These are phyloP conservation scores for Mareca strepera DNA, from an alignment of 2,797 vertebrate species.

Conservation along the genomic window DNA sequence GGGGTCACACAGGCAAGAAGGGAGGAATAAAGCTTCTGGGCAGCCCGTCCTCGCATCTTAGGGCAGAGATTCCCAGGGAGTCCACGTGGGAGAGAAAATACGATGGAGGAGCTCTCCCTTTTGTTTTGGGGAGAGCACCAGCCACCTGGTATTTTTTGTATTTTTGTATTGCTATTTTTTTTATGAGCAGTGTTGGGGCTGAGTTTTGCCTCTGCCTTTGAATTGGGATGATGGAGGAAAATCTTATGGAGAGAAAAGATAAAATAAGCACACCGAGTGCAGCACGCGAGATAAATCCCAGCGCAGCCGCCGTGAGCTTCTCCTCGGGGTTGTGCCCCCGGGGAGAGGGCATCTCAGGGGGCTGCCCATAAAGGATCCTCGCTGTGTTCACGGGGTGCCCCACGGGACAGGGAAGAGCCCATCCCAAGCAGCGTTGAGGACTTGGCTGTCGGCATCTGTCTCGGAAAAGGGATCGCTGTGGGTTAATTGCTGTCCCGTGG, in stretches of 20 bases:
- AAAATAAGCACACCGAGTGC: neutral
- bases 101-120: neutral
- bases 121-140: neutral
- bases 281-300: neutral
- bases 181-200: neutral
- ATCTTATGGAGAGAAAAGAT: neutral
- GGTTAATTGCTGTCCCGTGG: neutral
- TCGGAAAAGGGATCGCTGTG: rapidly evolving
- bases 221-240: neutral
- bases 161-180: too few relatives aligned
- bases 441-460: neutral
- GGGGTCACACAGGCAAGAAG: rapidly evolving
- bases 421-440: neutral
- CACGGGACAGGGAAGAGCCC: neutral
- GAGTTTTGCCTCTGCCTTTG: neutral
- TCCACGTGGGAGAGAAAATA: too few relatives aligned
- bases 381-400: neutral
- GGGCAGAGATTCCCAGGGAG: neutral
- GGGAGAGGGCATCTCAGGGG: neutral
- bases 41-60: neutral
- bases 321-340: neutral
- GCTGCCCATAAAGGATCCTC: neutral
- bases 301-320: neutral
- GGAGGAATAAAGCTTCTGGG: neutral
- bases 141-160: neutral